Evolutionary conservation across 2,113 vertebrate genomes (phyloP).

Genomic region (Pithys albifrons): DNA sequence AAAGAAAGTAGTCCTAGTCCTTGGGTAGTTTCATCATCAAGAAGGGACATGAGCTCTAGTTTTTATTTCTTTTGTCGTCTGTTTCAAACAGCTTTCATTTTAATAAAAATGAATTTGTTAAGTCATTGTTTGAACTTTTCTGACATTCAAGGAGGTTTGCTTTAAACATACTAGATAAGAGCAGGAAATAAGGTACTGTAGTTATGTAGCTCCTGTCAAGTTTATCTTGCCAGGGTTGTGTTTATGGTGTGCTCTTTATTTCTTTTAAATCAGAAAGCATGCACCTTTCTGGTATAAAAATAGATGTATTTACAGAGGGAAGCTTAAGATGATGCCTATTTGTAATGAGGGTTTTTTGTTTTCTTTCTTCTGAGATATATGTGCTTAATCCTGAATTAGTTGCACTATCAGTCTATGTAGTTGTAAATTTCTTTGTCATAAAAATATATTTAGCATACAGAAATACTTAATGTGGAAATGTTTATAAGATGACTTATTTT

Average conservation of each 20-base stretch:
- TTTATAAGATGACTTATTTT: not conserved
- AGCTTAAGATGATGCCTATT: not conserved
- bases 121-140: not conserved
- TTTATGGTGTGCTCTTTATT: not conserved
- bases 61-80: not conserved
- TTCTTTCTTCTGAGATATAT: not conserved
- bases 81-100: not conserved
- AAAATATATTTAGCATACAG: not conserved
- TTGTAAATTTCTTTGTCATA: not conserved
- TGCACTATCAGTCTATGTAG: not conserved
- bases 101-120: not conserved
- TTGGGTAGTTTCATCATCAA: slow-evolving; percentile 55
- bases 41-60: slow-evolving; percentile 4
- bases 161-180: not conserved
- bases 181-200: not conserved
- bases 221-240: not conserved
- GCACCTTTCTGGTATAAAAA: not conserved
- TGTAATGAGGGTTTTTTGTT: not conserved
- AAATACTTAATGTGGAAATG: not conserved
- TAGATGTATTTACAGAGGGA: not conserved
- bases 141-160: not conserved
- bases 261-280: not conserved
- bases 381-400: not conserved
- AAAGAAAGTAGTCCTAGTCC: slow-evolving; percentile 42
- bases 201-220: slow-evolving; percentile 1